A percentile compares a stretch with the other conserved stretches of the same genome.
Conservation (phyloP, 2,797 vertebrate genomes). For the Pangasius larnaudii region DNA sequence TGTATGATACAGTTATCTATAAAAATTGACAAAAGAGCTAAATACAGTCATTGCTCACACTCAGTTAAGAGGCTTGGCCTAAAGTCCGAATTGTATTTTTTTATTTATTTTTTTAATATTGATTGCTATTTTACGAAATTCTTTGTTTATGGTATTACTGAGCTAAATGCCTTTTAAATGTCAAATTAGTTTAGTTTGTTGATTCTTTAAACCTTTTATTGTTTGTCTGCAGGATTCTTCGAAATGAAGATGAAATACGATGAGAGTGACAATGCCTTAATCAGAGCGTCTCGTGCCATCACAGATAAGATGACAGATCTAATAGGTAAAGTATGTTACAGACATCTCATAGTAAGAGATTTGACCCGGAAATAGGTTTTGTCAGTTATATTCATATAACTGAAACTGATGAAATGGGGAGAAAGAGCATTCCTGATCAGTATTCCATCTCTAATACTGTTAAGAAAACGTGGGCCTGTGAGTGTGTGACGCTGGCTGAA, state of each 20-base stretch:
- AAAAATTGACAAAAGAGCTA: neutral
- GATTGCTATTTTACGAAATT: neutral
- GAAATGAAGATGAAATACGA: slow-evolving; percentile 99
- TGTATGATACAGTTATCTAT: neutral
- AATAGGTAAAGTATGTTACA: slow-evolving; percentile 77
- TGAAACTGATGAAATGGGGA: neutral
- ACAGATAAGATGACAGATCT: slow-evolving; percentile 91
- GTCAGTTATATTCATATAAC: neutral
- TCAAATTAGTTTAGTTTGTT: neutral
- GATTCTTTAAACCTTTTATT: neutral
- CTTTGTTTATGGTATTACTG: neutral
- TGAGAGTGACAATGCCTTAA: slow-evolving; percentile 89
- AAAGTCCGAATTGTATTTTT: neutral
- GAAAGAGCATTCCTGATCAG: neutral
- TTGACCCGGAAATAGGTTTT: neutral
- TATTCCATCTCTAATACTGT: neutral
- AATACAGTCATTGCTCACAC: neutral
- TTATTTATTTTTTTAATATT: neutral
- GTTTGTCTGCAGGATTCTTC: slow-evolving; percentile 83
- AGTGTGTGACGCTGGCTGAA: neutral
- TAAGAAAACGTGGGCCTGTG: neutral
- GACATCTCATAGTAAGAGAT: neutral
- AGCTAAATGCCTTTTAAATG: neutral
- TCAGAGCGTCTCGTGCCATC: slow-evolving; percentile 88
- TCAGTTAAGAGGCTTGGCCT: neutral